Evolutionary conservation across 2,113 vertebrate species (phyloP), one percentile per base, ranked within the genome.

Genomic region (Hiodon alosoides): DNA sequence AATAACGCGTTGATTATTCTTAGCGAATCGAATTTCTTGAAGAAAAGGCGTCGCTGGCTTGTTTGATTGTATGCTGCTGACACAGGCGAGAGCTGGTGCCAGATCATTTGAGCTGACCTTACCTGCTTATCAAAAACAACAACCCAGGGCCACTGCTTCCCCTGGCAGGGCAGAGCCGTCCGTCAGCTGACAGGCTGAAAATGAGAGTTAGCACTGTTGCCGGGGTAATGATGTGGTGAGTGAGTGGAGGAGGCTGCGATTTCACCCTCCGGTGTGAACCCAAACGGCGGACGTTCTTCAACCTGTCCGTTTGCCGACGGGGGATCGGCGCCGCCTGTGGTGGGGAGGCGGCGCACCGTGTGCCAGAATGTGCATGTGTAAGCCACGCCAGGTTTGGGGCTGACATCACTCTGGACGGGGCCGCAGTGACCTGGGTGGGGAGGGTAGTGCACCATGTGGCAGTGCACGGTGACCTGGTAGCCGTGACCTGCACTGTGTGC

Each of bases 161-260:
- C 70, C 6, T 10, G 69, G 69, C 53, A 55, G 11, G 5, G 10
- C 31, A 3, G 7, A 57, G 0, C 14, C 14, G 7, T 31, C 57
- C 7, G 5, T 50, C 54, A 71, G 70, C 70, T 71, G 70, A 60
- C 46, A 16, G 8, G 31, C 59, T 71, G 57, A 31, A 48, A 71
- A 16, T 71, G 69, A 59, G 50, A 71, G 69, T n/a, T 10, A 17
- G 69, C n/a, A 11, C 69, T 5, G 0, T 8, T 54, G 57, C 17
- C 69, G 48, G 70, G 51, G n/a, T 59, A 59, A 48, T 71, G 53
- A 71, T 59, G 31, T 31, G 31, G 31, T 31, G 31, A 58, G 69
- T 55, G 59, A 55, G 69, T 71, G 54, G 69, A 55, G 3, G 2
- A 9, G 11, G 55, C 46, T 5, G 55, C 53, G 31, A 59, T 71